Evolutionary conservation across 2,888 invertebrate species (phyloP).

Genomic region (Agrochola lota): DNA sequence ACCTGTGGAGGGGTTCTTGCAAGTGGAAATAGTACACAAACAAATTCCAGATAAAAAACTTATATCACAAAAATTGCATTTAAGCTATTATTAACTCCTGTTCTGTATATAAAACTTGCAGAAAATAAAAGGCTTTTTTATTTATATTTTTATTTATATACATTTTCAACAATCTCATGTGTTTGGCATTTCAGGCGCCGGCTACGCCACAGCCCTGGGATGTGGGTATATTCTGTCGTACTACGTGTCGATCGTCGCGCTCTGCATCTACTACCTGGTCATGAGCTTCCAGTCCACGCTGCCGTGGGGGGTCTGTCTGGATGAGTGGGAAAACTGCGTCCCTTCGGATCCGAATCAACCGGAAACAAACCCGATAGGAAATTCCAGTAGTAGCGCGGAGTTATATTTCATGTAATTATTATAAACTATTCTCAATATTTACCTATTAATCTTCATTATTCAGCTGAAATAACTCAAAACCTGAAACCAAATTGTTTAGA

Average conservation of each 20-base stretch:
- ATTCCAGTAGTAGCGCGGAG: slow-evolving; percentile 89
- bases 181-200: slow-evolving; percentile 89
- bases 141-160: too few species aligned
- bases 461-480: background rate
- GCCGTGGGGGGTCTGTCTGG: slow-evolving; percentile 93
- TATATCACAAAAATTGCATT: too few species aligned
- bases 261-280: slow-evolving; percentile 93
- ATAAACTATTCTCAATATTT: background rate
- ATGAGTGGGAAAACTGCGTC: slow-evolving; percentile 89
- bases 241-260: slow-evolving; percentile 94
- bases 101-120: too few species aligned
- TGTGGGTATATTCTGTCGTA: slow-evolving; percentile 93
- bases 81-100: too few species aligned
- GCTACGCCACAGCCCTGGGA: slow-evolving; percentile 92
- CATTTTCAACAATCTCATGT: background rate
- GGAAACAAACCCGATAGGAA: slow-evolving; percentile 14
- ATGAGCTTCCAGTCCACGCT: slow-evolving; percentile 93
- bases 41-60: too few species aligned
- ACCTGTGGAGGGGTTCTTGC: too few species aligned
- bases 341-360: slow-evolving; percentile 78
- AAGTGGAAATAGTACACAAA: too few species aligned
- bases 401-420: slow-evolving; percentile 84
- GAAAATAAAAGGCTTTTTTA: too few species aligned
- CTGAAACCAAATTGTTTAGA: background rate
- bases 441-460: background rate